Evolutionary conservation across 1,140 invertebrate species (phyloP).

Genomic region (Steinernema feltiae): DNA sequence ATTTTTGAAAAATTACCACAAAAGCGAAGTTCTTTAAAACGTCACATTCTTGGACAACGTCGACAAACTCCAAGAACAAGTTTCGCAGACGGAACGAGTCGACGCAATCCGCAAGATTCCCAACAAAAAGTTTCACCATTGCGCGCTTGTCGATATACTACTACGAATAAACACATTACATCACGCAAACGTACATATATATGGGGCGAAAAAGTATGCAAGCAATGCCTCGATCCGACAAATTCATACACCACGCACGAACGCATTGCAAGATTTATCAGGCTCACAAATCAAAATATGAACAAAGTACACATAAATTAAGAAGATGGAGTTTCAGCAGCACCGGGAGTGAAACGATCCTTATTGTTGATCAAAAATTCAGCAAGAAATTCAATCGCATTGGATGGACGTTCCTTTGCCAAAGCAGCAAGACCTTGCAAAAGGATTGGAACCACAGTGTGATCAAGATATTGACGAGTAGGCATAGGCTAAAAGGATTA

Average conservation of each 20-base stretch:
- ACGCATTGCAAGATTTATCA: background rate
- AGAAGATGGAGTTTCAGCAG: background rate
- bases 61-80: constrained; percentile 45
- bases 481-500: background rate
- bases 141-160: constrained; percentile 14
- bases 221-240: background rate
- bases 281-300: background rate
- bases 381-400: background rate
- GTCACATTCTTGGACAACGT: constrained; percentile 54
- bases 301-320: background rate
- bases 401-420: background rate
- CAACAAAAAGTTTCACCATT: constrained; percentile 56
- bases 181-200: background rate
- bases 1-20: constrained; percentile 47
- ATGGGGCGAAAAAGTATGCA: background rate
- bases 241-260: background rate
- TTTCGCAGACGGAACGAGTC: constrained; percentile 47
- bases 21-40: constrained; percentile 56
- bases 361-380: background rate
- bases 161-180: background rate
- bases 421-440: background rate
- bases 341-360: background rate
- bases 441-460: background rate
- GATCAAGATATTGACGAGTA: background rate
- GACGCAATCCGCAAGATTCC: constrained; percentile 51